These are phyloP conservation scores for Buteo buteo DNA, from an alignment of 2,113 vertebrate species.

Conservation along the genomic window DNA sequence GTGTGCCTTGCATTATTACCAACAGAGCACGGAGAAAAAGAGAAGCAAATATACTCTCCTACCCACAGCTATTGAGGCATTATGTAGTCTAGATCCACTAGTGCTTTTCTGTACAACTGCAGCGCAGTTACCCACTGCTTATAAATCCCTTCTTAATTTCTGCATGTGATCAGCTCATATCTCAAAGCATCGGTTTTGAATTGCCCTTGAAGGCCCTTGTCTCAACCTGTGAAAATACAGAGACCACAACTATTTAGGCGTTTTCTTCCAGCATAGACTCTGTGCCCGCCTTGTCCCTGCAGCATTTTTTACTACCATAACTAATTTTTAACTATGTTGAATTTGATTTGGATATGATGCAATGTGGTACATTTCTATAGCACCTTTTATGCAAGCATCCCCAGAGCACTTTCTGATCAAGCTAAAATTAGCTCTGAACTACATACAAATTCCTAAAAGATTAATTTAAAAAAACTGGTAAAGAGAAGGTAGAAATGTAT, in stretches of 20 bases:
- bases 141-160: not conserved
- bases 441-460: not conserved
- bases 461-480: not conserved
- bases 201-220: not conserved
- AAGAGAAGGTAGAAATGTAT: not conserved
- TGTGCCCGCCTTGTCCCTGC: not conserved
- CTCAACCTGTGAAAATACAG: not conserved
- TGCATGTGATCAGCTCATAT: not conserved
- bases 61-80: not conserved
- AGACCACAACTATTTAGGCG: not conserved
- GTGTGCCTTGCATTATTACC: not conserved
- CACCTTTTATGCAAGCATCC: not conserved
- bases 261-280: not conserved
- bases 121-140: not conserved
- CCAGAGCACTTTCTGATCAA: not conserved
- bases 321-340: not conserved
- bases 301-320: not conserved
- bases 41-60: not conserved
- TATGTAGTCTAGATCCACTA: not conserved
- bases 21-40: not conserved
- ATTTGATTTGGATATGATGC: not conserved
- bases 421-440: not conserved
- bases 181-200: not conserved
- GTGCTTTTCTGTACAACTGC: not conserved
- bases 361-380: not conserved